Evolutionary conservation across 2,888 invertebrate genomes (phyloP).

Genomic region (Amaurobius ferox): DNA sequence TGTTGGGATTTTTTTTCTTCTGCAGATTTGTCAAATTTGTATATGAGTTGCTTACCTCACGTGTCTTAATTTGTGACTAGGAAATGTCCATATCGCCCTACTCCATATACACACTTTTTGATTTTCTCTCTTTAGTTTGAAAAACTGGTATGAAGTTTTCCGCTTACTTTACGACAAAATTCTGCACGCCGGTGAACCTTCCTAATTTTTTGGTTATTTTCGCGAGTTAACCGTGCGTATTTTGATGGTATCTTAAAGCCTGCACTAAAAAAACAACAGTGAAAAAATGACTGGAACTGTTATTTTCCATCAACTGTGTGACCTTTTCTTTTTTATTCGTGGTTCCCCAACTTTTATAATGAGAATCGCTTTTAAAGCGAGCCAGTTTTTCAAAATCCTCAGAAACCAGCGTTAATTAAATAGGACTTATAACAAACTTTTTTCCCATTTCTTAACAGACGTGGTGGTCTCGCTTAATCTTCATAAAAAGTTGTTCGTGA

Average conservation of each 20-base stretch:
- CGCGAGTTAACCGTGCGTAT: too few species aligned
- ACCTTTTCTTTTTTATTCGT: not conserved
- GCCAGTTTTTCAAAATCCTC: not conserved
- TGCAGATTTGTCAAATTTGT: too few species aligned
- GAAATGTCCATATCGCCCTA: too few species aligned
- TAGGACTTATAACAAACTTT: slow-evolving; percentile 41
- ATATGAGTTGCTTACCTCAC: too few species aligned
- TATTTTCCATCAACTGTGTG: not conserved
- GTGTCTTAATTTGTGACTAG: too few species aligned
- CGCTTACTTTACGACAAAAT: too few species aligned
- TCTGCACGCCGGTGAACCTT: too few species aligned
- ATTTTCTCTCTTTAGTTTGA: too few species aligned
- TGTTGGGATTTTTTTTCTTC: too few species aligned
- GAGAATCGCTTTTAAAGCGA: not conserved
- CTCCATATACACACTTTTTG: too few species aligned
- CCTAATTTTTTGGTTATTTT: too few species aligned
- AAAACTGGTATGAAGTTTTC: too few species aligned
- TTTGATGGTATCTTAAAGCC: not conserved
- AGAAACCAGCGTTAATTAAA: slow-evolving; percentile 59
- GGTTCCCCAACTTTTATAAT: not conserved
- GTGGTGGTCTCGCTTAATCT: not conserved
- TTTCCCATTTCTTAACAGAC: not conserved
- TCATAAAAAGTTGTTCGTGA: not conserved
- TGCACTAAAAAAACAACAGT: not conserved
- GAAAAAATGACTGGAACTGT: not conserved